phyloP scores from a whole-genome alignment of 2,888 invertebrate species.

The Lithosia quadra region DNA sequence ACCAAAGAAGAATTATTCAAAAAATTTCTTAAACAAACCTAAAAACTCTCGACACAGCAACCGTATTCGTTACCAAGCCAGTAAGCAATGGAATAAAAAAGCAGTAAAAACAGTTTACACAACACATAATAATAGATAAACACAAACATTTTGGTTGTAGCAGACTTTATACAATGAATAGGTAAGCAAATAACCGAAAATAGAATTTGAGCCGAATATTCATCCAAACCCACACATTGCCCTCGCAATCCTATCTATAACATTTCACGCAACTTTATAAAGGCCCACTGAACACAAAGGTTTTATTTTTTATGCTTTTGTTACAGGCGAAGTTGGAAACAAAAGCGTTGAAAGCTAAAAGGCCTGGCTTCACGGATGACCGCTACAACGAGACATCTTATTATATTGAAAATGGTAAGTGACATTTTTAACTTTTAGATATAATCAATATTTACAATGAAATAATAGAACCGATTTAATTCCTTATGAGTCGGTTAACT shows the following conservation, averaged over 20 bases:
- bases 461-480: too few relatives aligned
- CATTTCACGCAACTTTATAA: constrained; percentile 41
- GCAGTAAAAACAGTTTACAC: background rate
- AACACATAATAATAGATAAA: constrained; percentile 3
- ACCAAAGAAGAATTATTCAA: too few relatives aligned
- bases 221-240: constrained; percentile 13
- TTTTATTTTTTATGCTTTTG: constrained; percentile 63
- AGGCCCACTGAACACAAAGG: constrained; percentile 35
- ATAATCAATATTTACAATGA: background rate
- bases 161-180: background rate
- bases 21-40: too few relatives aligned
- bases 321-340: constrained; percentile 96
- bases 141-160: background rate
- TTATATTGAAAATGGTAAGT: constrained; percentile 97
- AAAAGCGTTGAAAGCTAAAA: constrained; percentile 95
- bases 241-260: constrained; percentile 16
- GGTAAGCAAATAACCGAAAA: constrained; percentile 9
- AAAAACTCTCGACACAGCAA: too few relatives aligned
- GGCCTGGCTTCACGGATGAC: constrained; percentile 97
- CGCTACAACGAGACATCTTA: constrained; percentile 98
- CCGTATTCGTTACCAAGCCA: too few relatives aligned
- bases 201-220: background rate
- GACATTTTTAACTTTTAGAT: constrained; percentile 11
- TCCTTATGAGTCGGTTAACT: too few relatives aligned
- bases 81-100: background rate